A percentile compares a stretch with the other conserved stretches of the same genome.
These are phyloP conservation scores for Climacteris rufus DNA, from an alignment of 2,113 vertebrate species.

Conservation along the genomic window DNA sequence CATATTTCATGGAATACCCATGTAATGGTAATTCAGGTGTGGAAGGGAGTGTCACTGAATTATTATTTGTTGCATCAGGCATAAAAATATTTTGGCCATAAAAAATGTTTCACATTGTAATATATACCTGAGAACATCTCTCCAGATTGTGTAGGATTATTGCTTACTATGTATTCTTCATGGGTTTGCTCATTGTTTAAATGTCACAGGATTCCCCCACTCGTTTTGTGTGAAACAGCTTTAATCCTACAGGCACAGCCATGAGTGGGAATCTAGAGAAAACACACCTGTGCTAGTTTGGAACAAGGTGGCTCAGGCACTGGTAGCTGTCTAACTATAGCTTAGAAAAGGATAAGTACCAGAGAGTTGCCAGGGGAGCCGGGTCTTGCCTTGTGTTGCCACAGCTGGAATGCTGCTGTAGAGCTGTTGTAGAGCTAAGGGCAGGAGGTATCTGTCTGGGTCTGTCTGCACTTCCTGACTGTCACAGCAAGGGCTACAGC, in stretches of 20 bases:
- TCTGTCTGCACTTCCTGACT: neutral
- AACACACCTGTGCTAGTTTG: neutral
- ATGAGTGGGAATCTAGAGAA: neutral
- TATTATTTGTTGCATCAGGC: neutral
- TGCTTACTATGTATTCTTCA: neutral
- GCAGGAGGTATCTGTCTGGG: neutral
- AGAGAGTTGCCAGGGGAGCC: neutral
- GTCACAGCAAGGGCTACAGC: neutral
- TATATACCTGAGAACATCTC: neutral
- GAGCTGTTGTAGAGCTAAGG: neutral
- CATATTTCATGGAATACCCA: neutral
- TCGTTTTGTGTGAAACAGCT: neutral
- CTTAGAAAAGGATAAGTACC: neutral
- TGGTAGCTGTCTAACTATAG: neutral
- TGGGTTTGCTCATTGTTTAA: neutral
- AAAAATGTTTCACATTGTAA: neutral
- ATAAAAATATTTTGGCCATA: neutral
- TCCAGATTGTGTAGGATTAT: neutral
- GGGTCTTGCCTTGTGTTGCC: neutral
- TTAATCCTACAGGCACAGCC: neutral
- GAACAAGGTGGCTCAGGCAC: neutral
- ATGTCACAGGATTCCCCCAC: neutral
- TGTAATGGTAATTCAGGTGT: neutral
- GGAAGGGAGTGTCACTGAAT: neutral
- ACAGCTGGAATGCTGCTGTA: neutral